Conservation (phyloP, 2,888 invertebrate species). For the Tromatobia lineatoria region DNA sequence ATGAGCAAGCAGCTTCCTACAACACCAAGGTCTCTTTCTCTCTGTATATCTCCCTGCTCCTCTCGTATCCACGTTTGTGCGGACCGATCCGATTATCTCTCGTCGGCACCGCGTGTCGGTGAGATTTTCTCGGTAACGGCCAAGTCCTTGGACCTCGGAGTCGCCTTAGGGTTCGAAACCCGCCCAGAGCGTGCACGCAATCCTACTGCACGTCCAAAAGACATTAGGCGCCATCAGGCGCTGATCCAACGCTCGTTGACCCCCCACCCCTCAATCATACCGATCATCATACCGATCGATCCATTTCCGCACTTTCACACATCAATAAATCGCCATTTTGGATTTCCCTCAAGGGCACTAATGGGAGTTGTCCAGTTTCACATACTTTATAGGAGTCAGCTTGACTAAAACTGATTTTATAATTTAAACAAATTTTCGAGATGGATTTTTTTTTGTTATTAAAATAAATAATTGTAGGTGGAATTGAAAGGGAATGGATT, state of each 20-base stretch:
- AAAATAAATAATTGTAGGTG: no score
- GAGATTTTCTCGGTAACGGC: constrained; percentile 83
- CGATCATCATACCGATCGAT: constrained; percentile 48
- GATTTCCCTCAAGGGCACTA: background rate
- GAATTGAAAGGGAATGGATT: no score
- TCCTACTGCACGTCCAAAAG: constrained; percentile 81
- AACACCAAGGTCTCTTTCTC: constrained; percentile 52
- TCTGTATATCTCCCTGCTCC: constrained; percentile 38
- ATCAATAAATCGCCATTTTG: background rate
- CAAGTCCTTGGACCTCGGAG: constrained; percentile 82
- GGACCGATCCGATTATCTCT: constrained; percentile 69
- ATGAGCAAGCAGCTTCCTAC: constrained; percentile 59
- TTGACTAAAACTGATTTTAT: no score
- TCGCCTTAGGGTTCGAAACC: constrained; percentile 82
- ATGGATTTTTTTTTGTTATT: no score
- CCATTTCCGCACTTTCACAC: constrained; percentile 1
- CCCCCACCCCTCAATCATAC: constrained; percentile 22
- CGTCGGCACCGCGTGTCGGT: constrained; percentile 72
- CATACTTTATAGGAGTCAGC: background rate
- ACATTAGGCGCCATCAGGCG: constrained; percentile 73
- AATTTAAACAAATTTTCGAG: no score
- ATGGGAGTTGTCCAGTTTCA: background rate
- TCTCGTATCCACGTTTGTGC: constrained; percentile 59
- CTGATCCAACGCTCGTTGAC: constrained; percentile 55
- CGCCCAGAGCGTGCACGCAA: constrained; percentile 84